phyloP scores from a whole-genome alignment of 2,113 vertebrate genomes.

The Calypte anna region DNA sequence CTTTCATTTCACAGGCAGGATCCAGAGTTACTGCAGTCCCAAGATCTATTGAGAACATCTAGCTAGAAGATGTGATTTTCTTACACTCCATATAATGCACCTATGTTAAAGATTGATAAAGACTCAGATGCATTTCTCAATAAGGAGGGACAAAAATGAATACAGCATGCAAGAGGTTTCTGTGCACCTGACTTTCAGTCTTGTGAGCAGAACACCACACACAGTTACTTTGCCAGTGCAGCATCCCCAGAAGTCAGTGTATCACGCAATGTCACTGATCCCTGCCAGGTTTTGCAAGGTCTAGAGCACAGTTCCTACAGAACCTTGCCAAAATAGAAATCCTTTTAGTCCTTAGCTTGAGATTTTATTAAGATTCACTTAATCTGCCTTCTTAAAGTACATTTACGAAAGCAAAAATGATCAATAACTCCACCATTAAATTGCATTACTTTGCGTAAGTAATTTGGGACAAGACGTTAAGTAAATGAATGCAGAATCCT shows the following conservation, averaged over 20 bases:
- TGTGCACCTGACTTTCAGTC: not conserved
- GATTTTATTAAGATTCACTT: constrained; percentile 35
- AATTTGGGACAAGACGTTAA: constrained; percentile 29
- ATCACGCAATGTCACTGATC: not conserved
- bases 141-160: not conserved
- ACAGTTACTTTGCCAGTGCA: not conserved
- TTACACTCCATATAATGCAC: not conserved
- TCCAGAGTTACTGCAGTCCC: constrained; percentile 23
- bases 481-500: constrained; percentile 44
- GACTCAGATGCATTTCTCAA: not conserved
- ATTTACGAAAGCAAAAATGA: constrained; percentile 14
- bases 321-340: not conserved
- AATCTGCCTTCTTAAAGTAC: constrained; percentile 26
- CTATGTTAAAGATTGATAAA: constrained; percentile 27
- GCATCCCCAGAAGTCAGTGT: not conserved
- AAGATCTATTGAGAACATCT: not conserved
- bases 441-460: constrained; percentile 50
- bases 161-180: not conserved
- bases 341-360: constrained; percentile 22
- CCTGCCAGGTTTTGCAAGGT: not conserved
- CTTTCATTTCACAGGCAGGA: constrained; percentile 3
- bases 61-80: not conserved
- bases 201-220: not conserved
- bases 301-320: not conserved
- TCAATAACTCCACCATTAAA: constrained; percentile 46